Percentiles rank a stretch among this genome's conserved stretches.
phyloP scores from a whole-genome alignment of 2,797 vertebrate genomes.

The Anisognathus igniventris region DNA sequence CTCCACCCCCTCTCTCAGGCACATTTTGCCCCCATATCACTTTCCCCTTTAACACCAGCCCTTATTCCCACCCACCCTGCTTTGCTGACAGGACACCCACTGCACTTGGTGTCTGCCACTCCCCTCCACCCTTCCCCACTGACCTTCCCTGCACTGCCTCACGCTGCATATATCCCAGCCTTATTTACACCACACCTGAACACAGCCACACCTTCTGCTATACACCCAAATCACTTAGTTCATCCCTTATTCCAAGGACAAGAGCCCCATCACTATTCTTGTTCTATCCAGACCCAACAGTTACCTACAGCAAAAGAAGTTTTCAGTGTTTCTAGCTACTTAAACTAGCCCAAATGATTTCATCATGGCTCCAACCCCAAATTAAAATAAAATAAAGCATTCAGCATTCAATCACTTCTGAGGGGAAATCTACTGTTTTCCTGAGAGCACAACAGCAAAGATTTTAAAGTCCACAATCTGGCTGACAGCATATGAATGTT shows the following conservation, averaged over 20 bases:
- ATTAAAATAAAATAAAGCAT: not conserved
- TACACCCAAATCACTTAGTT: slow-evolving; percentile 78
- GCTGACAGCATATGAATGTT: not conserved
- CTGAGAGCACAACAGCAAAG: not conserved
- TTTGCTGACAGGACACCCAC: slow-evolving; percentile 77
- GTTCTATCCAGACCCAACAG: slow-evolving; percentile 64
- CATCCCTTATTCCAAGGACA: slow-evolving; percentile 82
- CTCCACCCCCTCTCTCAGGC: slow-evolving; percentile 79
- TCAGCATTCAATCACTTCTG: not conserved
- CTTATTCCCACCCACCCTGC: slow-evolving; percentile 80
- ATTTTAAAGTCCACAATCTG: not conserved
- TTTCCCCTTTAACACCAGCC: slow-evolving; percentile 70
- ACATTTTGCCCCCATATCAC: slow-evolving; percentile 74
- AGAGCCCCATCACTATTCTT: slow-evolving; percentile 74
- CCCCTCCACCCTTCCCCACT: slow-evolving; percentile 71
- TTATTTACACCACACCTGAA: slow-evolving; percentile 75
- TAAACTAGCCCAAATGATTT: slow-evolving; percentile 35
- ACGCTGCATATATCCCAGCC: slow-evolving; percentile 80
- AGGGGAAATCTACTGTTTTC: not conserved
- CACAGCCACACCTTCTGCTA: slow-evolving; percentile 64
- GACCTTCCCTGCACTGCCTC: slow-evolving; percentile 73
- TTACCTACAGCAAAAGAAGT: slow-evolving; percentile 62
- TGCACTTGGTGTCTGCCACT: slow-evolving; percentile 80
- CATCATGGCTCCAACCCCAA: not conserved
- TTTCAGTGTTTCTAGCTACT: slow-evolving; percentile 59